phyloP scores from a whole-genome alignment of 2,797 vertebrate species.

The Austrolebias charrua region DNA sequence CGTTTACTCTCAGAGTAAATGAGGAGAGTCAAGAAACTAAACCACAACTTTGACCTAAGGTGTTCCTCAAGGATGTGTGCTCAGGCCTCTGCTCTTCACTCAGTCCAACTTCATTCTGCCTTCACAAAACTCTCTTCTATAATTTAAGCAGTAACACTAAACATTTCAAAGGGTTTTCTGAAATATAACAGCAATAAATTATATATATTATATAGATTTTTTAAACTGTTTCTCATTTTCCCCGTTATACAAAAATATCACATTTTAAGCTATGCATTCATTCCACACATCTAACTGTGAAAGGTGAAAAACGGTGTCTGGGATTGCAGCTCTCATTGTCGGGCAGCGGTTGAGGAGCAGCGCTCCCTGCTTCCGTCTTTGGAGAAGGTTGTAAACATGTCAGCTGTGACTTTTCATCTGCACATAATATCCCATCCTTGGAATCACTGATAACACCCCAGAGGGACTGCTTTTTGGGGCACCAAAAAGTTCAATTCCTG shows the following conservation, averaged over 20 bases:
- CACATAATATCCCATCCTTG: slow-evolving; percentile 23
- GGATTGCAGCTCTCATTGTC: slow-evolving; percentile 6
- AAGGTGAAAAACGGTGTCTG: slow-evolving; percentile 32
- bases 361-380: slow-evolving; percentile 55
- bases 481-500: slow-evolving; percentile 25
- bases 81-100: slow-evolving; percentile 17
- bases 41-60: slow-evolving; percentile 33
- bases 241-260: slow-evolving; percentile 78
- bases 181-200: slow-evolving; percentile 77
- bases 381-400: slow-evolving; percentile 65
- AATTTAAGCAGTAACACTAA: slow-evolving; percentile 61
- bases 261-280: slow-evolving; percentile 65
- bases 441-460: slow-evolving; percentile 11
- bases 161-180: slow-evolving; percentile 61
- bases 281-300: slow-evolving; percentile 47
- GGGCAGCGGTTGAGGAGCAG: slow-evolving; percentile 37
- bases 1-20: slow-evolving; percentile 10
- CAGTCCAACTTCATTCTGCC: slow-evolving; percentile 48
- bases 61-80: too few species aligned
- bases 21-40: slow-evolving; percentile 22
- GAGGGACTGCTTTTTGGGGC: slow-evolving; percentile 11
- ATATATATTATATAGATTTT: slow-evolving; percentile 78
- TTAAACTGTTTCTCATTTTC: slow-evolving; percentile 50
- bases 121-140: slow-evolving; percentile 50
- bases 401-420: slow-evolving; percentile 31